Base-by-base conservation (phyloP, 2,888 invertebrate species). In the Thera britannica region DNA sequence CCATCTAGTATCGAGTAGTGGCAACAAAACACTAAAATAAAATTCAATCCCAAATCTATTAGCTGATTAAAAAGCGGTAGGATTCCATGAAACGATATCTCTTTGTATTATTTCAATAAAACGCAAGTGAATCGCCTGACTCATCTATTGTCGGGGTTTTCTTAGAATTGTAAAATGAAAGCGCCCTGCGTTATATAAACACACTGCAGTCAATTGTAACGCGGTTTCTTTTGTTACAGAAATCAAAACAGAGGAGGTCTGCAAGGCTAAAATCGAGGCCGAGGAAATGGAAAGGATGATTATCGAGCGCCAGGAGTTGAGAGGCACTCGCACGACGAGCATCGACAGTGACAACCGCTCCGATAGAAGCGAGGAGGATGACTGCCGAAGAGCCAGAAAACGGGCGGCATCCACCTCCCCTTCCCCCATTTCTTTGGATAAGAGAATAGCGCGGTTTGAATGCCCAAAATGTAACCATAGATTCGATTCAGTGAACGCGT, bases 401-500 rank as follows among this genome's bases (percentile, higher is more conserved):
- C 82, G 93, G 46, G 86, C 90, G n/a, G 93, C 93, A 0, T 88
- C 93, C 0, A 83, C 87, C 0, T 90, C 92, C 0, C 91, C 90
- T 1, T 87, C 89, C 2, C 87, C 84, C 1, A 85, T 88, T 46
- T 89, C 89, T 0, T 76, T 90, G 73, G 91, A 92, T 72, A 93
- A 93, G 75, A 86, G 90, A 77, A 88, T 81, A 51, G 86, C 90
- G 1, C 82, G 90, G 34, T 88, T 96, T 63, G 96, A 96, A 79
- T 98, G 98, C 84, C 94, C 95, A 0, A 94, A 95, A 62, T 98
- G 98, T 85, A 95, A 96, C 67, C 94, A 96, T 64, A 94, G 95
- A 4, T 98, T 97, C 83, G 96, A 96, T 76, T 97, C 96, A 55
- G 95, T 96, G 72, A 95, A 96, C 68, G 95, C 96, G 4, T 94